Conservation (phyloP, 2,113 vertebrate species). For the Mellivora capensis region DNA sequence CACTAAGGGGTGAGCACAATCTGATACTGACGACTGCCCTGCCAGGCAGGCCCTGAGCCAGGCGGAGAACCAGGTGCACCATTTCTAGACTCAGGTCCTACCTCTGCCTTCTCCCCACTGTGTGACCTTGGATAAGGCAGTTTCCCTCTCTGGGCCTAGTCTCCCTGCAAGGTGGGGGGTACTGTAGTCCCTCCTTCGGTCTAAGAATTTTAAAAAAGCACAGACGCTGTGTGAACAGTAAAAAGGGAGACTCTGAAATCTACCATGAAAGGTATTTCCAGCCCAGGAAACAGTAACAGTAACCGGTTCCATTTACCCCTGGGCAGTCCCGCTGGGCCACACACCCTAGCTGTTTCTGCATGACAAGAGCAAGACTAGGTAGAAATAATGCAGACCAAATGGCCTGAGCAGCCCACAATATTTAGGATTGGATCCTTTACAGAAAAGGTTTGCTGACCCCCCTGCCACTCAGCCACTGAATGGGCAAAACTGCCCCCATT, state of each 20-base stretch:
- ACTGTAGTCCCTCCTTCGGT: background rate
- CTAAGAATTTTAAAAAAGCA: background rate
- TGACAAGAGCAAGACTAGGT: background rate
- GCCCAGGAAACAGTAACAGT: background rate
- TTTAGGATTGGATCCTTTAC: background rate
- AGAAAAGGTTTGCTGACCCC: background rate
- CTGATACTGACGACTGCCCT: accelerated
- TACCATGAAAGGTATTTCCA: background rate
- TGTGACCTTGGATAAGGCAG: background rate
- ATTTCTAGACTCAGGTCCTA: background rate
- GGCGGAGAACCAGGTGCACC: background rate
- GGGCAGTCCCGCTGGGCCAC: background rate
- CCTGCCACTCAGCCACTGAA: background rate
- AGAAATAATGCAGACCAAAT: background rate
- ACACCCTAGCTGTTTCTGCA: background rate
- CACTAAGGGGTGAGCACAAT: background rate
- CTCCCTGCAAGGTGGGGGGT: background rate
- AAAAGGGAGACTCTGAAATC: background rate
- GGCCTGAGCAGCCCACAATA: background rate
- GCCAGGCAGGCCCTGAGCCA: background rate
- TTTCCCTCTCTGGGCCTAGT: background rate
- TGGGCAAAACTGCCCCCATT: background rate
- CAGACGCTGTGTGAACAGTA: background rate
- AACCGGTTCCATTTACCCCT: background rate
- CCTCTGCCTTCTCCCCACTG: background rate